A percentile compares a stretch with the other conserved stretches of the same genome.
Conservation (phyloP, 2,113 vertebrate species). For the Verasper variegatus region DNA sequence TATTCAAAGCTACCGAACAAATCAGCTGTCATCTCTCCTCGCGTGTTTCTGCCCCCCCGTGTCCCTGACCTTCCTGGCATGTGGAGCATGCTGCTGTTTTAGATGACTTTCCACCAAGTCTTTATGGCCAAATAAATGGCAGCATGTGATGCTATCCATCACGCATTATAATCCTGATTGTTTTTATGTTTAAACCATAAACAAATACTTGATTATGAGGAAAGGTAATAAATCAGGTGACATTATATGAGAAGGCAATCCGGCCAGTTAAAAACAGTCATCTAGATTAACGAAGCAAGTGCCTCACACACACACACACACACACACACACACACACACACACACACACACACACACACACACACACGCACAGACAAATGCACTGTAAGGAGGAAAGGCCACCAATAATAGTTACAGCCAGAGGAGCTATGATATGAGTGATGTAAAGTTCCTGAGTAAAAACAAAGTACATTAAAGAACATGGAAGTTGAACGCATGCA, state of each 20-base stretch:
- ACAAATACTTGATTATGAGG: conserved; percentile 84
- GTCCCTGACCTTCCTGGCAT: conserved; percentile 81
- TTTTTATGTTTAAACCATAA: conserved; percentile 84
- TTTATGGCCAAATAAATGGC: conserved; percentile 84
- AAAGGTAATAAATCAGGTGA: conserved; percentile 80
- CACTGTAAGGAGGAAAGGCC: conserved; percentile 24
- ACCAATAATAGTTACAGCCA: conserved; percentile 9
- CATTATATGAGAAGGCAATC: conserved; percentile 61
- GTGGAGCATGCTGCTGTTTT: conserved; percentile 67
- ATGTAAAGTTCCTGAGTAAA: conserved; percentile 32
- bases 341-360: too few relatives aligned
- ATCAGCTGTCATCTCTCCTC: conserved; percentile 75
- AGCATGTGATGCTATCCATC: conserved; percentile 78
- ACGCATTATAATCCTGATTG: conserved; percentile 81
- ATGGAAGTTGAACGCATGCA: conserved; percentile 32
- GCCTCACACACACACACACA: background rate
- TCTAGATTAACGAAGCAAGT: conserved; percentile 79
- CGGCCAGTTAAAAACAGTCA: conserved; percentile 70
- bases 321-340: background rate
- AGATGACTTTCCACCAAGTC: conserved; percentile 77
- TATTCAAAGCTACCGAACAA: conserved; percentile 83
- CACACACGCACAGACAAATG: conserved; percentile 3
- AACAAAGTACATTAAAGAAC: conserved; percentile 32
- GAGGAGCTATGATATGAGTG: conserved; percentile 27
- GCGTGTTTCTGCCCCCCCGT: conserved; percentile 59